These are phyloP conservation scores for Chaetodon trifascialis DNA, from an alignment of 2,113 vertebrate genomes.

Conservation along the genomic window DNA sequence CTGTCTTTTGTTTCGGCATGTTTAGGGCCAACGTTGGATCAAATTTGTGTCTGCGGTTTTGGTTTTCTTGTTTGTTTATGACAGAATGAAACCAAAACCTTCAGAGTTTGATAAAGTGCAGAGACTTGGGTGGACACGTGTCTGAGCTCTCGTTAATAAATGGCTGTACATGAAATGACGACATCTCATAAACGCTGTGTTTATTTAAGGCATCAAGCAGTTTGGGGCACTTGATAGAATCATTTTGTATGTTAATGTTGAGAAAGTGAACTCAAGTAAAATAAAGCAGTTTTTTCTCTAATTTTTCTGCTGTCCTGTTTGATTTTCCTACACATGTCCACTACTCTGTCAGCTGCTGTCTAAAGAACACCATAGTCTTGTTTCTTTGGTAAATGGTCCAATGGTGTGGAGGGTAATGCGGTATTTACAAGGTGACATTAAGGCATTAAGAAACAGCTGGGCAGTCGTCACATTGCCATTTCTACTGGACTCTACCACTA, in stretches of 20 bases:
- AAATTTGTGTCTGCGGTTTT: neutral
- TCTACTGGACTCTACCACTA: slow-evolving; percentile 13
- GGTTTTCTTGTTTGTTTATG: neutral
- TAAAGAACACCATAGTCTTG: neutral
- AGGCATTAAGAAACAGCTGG: slow-evolving; percentile 40
- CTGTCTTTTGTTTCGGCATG: neutral
- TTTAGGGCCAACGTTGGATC: neutral
- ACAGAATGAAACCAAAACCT: neutral
- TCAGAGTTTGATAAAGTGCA: neutral
- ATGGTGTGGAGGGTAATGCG: neutral
- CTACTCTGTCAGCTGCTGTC: neutral
- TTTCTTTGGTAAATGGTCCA: slow-evolving; percentile 59
- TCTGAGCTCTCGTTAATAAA: neutral
- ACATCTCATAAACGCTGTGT: neutral
- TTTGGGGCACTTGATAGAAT: slow-evolving; percentile 20
- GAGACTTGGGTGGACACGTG: too few relatives aligned
- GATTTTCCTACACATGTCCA: neutral
- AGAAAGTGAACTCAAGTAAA: neutral
- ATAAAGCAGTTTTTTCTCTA: neutral
- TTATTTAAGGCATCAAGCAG: slow-evolving; percentile 38
- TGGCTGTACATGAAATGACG: neutral
- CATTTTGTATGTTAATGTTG: neutral
- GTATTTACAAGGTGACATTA: slow-evolving; percentile 46
- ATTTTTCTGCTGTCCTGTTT: neutral
- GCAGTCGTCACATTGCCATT: neutral